Evolutionary conservation across 92 coral and sea anemone genomes (phyloP), one percentile per base, ranked within the genome.

Genomic region (Parazoanthus atlanticus): DNA sequence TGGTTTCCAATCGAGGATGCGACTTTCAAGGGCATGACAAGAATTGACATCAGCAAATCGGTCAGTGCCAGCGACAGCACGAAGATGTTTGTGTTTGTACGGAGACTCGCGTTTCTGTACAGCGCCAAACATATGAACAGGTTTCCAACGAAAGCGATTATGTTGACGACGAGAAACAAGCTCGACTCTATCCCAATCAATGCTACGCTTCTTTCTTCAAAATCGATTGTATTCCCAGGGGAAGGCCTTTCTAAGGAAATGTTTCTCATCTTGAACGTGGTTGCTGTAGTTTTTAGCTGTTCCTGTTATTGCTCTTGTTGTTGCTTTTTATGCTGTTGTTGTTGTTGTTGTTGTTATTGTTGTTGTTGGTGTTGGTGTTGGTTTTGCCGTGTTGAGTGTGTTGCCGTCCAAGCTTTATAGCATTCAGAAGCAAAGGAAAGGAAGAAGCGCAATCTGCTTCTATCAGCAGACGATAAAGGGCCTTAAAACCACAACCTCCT

Each of bases 51-150:
- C 52, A 64, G 21, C 32, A 81, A 36, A 66, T 81, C 86, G 54
- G 86, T 52, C 25, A 81, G 56, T 15, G 84, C 71, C 47, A 80
- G 43, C 15, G 84, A 80, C 16, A 80, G 46, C 32, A 80, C 47
- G 28, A 80, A 81, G 19, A 81, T 61, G 52, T 66, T 81, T 33
- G 86, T 81, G 49, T 23, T 64, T 54, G 86, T 64, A 25, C 74
- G 74, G 23, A 81, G 86, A 8, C 58, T 1, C 8, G 25, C 56
- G 86, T 64, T 64, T 65, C 86, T 61, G 86, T 64, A 81, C 49
- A 81, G 73, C 47, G 86, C 74, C 75, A 81, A 40, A 66, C 74
- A 81, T 2, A 81, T 66, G 74, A 81, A 40, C 86, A 81, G n/a
- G 30, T 81, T 81, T 19, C 86, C 86, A 81, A 65, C 26, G 71